Evolutionary conservation across 2,888 invertebrate species (phyloP), one percentile per base, ranked within the genome.

Genomic region (Rotaria sp.): DNA sequence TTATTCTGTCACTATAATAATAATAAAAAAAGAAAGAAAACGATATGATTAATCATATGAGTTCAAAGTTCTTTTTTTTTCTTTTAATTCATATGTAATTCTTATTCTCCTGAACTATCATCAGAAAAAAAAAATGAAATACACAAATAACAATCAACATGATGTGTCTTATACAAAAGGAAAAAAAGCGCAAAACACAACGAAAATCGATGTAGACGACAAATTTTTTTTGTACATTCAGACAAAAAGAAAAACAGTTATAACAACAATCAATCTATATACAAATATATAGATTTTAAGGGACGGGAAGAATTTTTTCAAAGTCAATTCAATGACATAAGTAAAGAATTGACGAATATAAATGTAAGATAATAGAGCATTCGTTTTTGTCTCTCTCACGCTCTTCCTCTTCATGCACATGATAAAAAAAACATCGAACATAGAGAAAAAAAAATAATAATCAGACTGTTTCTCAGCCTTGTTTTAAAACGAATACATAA

Each of bases 131-230:
- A 75, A 74, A 30, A 50, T 38, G 75, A 75, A 67, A 67, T 67
- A 67, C n/a, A 67, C 67, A 67, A 57, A 67, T 67, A 67, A 67
- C 67, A 67, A 67, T 67, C 67, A 67, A 67, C 67, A 67, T 67
- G 67, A 67, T 67, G 30, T 30, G 13, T 67, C 13, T 15, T 35
- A 18, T 18, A 67, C 13, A 67, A 67, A 67, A 67, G 11, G 11
- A 67, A 18, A 50, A 50, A 50, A 50, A 18, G 50, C 30, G 10
- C n/a, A 35, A 30, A 35, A 67, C 30, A 67, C 30, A 30, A 67
- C 52, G 52, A 52, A 67, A 67, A 35, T 67, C 67, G 67, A 67
- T 67, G 67, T 67, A 67, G 30, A 67, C 26, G 26, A 59, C 7
- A 59, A 67, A 11, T 67, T 2, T 30, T 13, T 50, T 67, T 67